These are phyloP conservation scores for Drosophila antonietae DNA, from an alignment of 2,888 invertebrate species.

Conservation along the genomic window DNA sequence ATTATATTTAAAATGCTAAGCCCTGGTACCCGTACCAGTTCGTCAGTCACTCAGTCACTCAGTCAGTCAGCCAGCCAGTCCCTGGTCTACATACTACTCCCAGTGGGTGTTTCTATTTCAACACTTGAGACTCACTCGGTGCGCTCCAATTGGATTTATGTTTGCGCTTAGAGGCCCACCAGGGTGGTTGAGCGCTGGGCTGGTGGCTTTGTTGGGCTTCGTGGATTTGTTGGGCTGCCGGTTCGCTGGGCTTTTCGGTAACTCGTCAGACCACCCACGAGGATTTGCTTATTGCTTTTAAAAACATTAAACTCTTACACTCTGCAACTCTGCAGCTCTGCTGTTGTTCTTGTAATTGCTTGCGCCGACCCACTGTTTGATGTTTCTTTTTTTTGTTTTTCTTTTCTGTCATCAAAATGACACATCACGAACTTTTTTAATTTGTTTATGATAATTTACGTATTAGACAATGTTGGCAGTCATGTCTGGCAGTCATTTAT, in stretches of 20 bases:
- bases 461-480: conserved; percentile 55
- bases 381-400: background rate
- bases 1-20: conserved; percentile 72
- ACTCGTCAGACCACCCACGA: conserved; percentile 67
- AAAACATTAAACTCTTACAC: conserved; percentile 60
- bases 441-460: conserved; percentile 83
- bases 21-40: conserved; percentile 20
- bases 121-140: conserved; percentile 58
- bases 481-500: conserved; percentile 64
- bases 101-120: conserved; percentile 74
- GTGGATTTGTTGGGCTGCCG: conserved; percentile 23
- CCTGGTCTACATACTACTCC: conserved; percentile 49
- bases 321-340: background rate
- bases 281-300: conserved; percentile 77
- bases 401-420: conserved; percentile 63
- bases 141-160: conserved; percentile 71
- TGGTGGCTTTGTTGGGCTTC: conserved; percentile 4
- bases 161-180: conserved; percentile 48
- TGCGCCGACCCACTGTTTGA: conserved; percentile 3
- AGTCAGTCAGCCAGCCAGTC: conserved; percentile 12
- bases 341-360: conserved; percentile 14
- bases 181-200: conserved; percentile 7
- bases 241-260: conserved; percentile 29
- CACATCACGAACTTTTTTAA: conserved; percentile 81
- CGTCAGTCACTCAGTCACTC: background rate